Conservation (phyloP, 2,113 vertebrate species). For the Procapra przewalskii region DNA sequence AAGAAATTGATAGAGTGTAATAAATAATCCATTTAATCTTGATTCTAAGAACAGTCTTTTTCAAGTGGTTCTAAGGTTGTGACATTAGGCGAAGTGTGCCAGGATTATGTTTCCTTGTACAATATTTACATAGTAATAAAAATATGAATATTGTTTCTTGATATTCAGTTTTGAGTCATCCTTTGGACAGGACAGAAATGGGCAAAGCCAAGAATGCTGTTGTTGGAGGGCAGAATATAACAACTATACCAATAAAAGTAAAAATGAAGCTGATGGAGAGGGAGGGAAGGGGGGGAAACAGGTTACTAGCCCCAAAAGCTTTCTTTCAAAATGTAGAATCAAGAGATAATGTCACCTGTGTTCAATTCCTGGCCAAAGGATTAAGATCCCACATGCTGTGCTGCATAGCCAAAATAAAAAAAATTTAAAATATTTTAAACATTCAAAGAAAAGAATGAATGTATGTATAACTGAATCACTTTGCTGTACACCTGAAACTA, state of each 20-base stretch:
- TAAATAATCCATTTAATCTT: slow-evolving; percentile 11
- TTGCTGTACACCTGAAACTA: background rate
- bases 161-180: slow-evolving; percentile 33
- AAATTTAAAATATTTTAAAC: background rate
- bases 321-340: slow-evolving; percentile 15
- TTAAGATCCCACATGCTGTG: background rate
- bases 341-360: background rate
- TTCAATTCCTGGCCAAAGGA: background rate
- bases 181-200: background rate
- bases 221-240: background rate
- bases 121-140: slow-evolving; percentile 35
- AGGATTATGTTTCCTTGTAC: background rate
- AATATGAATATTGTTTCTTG: slow-evolving; percentile 1
- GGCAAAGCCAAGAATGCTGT: slow-evolving; percentile 1
- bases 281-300: background rate
- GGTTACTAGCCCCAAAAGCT: background rate
- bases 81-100: background rate
- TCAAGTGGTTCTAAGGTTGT: background rate
- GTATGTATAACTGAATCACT: background rate
- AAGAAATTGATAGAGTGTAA: background rate
- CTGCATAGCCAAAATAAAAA: background rate
- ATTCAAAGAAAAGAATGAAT: background rate
- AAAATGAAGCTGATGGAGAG: background rate
- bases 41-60: background rate
- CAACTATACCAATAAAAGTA: background rate